Evolutionary conservation across 2,888 invertebrate species (phyloP).

Genomic region (Diachrysia chrysitis): DNA sequence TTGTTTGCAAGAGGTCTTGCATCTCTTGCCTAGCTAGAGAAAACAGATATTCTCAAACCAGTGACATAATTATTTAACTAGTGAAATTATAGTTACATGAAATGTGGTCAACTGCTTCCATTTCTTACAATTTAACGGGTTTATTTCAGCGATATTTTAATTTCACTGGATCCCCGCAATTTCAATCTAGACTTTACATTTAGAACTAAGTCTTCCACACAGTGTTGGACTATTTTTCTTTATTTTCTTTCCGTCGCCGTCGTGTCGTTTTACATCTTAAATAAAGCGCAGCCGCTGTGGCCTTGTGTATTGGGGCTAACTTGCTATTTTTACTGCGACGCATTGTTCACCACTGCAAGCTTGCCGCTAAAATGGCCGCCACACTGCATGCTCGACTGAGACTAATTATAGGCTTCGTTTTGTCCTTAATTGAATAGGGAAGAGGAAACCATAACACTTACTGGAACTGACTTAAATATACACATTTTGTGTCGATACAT

Average conservation of each 20-base stretch:
- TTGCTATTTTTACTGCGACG: slow-evolving; percentile 73
- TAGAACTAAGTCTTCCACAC: slow-evolving; percentile 18
- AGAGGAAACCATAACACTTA: slow-evolving; percentile 1
- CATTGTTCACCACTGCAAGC: slow-evolving; percentile 53
- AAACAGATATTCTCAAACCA: too few relatives aligned
- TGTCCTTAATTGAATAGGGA: slow-evolving; percentile 8
- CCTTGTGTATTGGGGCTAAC: slow-evolving; percentile 68
- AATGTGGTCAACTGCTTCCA: too few relatives aligned
- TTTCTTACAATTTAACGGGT: too few relatives aligned
- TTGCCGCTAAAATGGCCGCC: slow-evolving; percentile 22
- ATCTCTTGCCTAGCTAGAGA: neutral
- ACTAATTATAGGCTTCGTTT: slow-evolving; percentile 24
- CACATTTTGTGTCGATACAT: neutral
- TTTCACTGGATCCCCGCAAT: too few relatives aligned
- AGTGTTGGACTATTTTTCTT: slow-evolving; percentile 17
- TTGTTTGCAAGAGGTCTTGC: too few relatives aligned
- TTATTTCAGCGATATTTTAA: too few relatives aligned
- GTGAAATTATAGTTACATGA: too few relatives aligned
- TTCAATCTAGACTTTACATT: slow-evolving; percentile 17
- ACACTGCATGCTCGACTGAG: slow-evolving; percentile 20
- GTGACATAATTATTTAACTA: too few relatives aligned
- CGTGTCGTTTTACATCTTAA: slow-evolving; percentile 63
- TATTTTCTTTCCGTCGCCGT: slow-evolving; percentile 30
- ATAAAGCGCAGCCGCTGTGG: slow-evolving; percentile 61
- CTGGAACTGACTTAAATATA: neutral